A percentile compares a stretch with the other conserved stretches of the same genome.
Evolutionary conservation across 2,113 vertebrate species (phyloP).

Genomic region (Macrotis lagotis): DNA sequence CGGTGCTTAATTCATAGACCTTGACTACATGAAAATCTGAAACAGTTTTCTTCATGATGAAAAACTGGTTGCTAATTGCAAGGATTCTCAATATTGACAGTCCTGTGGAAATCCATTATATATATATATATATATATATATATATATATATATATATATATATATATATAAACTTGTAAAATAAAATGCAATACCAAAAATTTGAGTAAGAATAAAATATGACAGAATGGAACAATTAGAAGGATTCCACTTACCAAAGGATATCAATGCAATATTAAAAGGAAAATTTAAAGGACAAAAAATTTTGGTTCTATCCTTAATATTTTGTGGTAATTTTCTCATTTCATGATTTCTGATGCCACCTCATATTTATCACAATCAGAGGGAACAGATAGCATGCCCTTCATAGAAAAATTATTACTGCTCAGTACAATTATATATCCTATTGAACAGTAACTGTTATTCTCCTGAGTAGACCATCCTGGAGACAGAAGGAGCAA

Average conservation of each 20-base stretch:
- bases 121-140: too few relatives aligned
- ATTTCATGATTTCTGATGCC: not conserved
- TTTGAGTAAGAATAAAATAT: not conserved
- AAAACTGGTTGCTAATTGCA: not conserved
- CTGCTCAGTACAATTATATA: not conserved
- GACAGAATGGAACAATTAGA: not conserved
- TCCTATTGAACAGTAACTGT: not conserved
- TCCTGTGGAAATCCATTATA: not conserved
- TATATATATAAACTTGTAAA: not conserved
- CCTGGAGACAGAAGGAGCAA: not conserved
- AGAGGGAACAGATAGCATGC: not conserved
- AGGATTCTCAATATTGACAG: not conserved
- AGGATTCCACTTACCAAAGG: not conserved
- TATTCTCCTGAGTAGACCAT: constrained; percentile 7
- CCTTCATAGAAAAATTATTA: not conserved
- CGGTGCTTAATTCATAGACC: not conserved
- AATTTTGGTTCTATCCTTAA: not conserved
- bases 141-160: too few relatives aligned
- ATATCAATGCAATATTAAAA: not conserved
- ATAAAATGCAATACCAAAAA: not conserved
- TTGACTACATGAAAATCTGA: not conserved
- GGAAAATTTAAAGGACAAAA: not conserved
- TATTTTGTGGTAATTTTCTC: not conserved
- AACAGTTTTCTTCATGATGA: not conserved
- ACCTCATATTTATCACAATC: not conserved